Evolutionary conservation across 2,888 invertebrate genomes (phyloP), one percentile per base, ranked within the genome.

Genomic region (Nymphalis c-album): DNA sequence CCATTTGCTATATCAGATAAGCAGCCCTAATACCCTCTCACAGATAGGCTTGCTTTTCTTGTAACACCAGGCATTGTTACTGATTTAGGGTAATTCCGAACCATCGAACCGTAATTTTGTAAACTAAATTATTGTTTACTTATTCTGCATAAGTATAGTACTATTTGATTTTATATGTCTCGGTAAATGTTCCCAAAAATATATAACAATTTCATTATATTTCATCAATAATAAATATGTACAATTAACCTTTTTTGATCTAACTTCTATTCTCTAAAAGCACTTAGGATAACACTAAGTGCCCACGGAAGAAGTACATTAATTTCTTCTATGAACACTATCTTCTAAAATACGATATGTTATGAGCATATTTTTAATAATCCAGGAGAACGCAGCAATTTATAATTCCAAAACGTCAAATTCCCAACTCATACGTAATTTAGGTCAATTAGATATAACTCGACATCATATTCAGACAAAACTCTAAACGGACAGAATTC

Each of bases 401-500:
- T 10, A 57, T 40, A 13, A 57, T 26, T 40, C 40, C 60, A 50
- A 20, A 57, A 55, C 26, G 35, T 20, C 40, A 64, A 63, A 60
- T 64, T 48, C 53, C 53, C 26, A n/a, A 47, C 35, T 67, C 58
- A 48, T 61, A 48, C 67, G 61, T 61, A 47, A 64, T 64, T 59
- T 59, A 58, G 47, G 63, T 61, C 69, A 70, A 51, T 70, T 61
- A 61, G 58, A 69, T 63, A 60, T 61, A 67, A 59, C 57, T 65
- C 62, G 55, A 64, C 51, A 60, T 55, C 65, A 45, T 35, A 60
- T 47, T 48, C 53, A 46, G 59, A 40, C 55, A 61, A 63, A 63
- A 64, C 75, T 58, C 51, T 75, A 75, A 69, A 60, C 46, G 59
- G 57, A 20, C 26, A 50, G 57, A 66, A 57, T 74, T 70, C 71